Evolutionary conservation across 2,797 vertebrate genomes (phyloP).

Genomic region (Hafferia zeledoni): DNA sequence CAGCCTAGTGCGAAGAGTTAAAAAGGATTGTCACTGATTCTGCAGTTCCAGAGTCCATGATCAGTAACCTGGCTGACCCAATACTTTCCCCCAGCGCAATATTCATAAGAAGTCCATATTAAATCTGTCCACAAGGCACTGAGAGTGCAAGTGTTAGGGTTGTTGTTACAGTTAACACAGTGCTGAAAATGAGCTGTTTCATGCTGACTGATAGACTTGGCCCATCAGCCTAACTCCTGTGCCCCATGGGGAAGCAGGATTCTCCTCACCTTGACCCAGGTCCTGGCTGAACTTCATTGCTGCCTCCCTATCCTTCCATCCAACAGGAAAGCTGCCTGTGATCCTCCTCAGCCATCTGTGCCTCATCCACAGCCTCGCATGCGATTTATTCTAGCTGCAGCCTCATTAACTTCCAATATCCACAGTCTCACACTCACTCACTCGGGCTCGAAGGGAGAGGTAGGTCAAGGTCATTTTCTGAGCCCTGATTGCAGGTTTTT

Average conservation of each 20-base stretch:
- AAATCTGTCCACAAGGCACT: not conserved
- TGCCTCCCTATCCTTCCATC: not conserved
- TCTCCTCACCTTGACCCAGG: not conserved
- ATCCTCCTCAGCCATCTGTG: slow-evolving; percentile 19
- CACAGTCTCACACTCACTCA: not conserved
- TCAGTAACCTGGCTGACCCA: not conserved
- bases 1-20: not conserved
- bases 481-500: not conserved
- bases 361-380: not conserved
- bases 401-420: not conserved
- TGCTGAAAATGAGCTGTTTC: not conserved
- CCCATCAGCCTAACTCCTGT: not conserved
- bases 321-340: not conserved
- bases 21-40: not conserved
- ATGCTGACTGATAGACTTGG: not conserved
- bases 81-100: not conserved
- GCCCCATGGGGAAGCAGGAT: not conserved
- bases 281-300: not conserved
- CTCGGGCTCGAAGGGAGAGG: not conserved
- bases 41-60: not conserved
- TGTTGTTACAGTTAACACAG: accelerated
- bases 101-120: not conserved
- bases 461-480: slow-evolving; percentile 25
- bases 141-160: too few species aligned
- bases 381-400: not conserved